Evolutionary conservation across 1,140 invertebrate species (phyloP).

Genomic region (Idris sp.): DNA sequence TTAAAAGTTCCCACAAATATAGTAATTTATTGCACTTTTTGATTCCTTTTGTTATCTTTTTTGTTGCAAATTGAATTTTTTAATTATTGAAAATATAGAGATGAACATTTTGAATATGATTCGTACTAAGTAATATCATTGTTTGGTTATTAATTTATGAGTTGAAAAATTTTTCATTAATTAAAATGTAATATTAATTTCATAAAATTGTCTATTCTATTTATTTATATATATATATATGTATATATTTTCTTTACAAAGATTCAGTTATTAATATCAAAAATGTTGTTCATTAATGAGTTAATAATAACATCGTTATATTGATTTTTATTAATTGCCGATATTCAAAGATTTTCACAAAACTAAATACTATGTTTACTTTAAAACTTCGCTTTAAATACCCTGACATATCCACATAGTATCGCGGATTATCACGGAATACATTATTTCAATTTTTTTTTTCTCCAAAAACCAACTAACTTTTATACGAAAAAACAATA

Average conservation of each 20-base stretch:
- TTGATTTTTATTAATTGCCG: slow-evolving; percentile 10
- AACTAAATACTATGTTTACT: slow-evolving; percentile 22
- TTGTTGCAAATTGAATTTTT: neutral
- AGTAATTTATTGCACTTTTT: neutral
- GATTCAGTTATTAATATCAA: slow-evolving; percentile 30
- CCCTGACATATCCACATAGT: slow-evolving; percentile 15
- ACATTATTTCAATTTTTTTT: too few species aligned
- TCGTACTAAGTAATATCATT: slow-evolving; percentile 6
- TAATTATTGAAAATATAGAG: neutral
- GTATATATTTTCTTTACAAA: slow-evolving; percentile 12
- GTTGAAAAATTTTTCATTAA: slow-evolving; percentile 1
- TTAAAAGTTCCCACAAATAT: too few species aligned
- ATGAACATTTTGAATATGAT: slow-evolving; percentile 21
- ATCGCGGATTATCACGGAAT: slow-evolving; percentile 10
- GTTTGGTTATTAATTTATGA: neutral
- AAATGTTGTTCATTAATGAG: slow-evolving; percentile 26
- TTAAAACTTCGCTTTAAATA: slow-evolving; percentile 18
- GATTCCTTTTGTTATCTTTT: neutral
- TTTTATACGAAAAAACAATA: too few species aligned
- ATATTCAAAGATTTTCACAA: slow-evolving; percentile 13
- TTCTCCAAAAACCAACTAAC: too few species aligned
- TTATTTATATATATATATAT: slow-evolving; percentile 5
- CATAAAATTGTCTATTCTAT: slow-evolving; percentile 1
- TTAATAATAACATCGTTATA: slow-evolving; percentile 32
- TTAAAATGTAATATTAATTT: neutral